Percentiles rank a stretch among this genome's conserved stretches.
phyloP scores from a whole-genome alignment of 1,140 invertebrate species.

The Orius insidiosus region DNA sequence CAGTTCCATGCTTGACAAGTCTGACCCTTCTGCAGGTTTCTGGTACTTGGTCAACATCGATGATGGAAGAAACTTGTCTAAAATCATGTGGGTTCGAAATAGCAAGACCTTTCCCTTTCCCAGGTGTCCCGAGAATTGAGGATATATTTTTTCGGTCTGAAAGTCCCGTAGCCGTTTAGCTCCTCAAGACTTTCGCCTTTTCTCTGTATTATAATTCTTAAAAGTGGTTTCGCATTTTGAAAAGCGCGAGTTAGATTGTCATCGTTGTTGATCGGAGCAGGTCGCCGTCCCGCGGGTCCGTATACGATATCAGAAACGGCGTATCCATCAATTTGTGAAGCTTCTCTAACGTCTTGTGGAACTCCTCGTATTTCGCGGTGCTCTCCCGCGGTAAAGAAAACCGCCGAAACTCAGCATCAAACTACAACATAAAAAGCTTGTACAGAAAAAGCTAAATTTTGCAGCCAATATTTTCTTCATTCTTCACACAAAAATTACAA shows the following conservation, averaged over 20 bases:
- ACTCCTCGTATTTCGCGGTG: conserved; percentile 67
- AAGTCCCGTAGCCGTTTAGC: conserved; percentile 63
- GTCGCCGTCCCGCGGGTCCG: conserved; percentile 88
- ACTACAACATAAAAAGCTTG: too few species aligned
- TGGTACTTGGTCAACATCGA: conserved; percentile 97
- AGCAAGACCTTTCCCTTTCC: conserved; percentile 61
- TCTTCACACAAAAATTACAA: too few species aligned
- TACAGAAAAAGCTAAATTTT: too few species aligned
- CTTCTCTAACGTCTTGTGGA: conserved; percentile 62
- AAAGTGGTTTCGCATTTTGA: conserved; percentile 61
- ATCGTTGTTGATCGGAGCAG: conserved; percentile 97
- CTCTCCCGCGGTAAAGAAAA: conserved; percentile 67
- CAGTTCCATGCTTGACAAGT: conserved; percentile 93
- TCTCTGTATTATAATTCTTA: conserved; percentile 79
- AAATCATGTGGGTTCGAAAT: conserved; percentile 97
- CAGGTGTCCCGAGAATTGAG: conserved; percentile 62
- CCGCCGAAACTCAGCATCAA: conserved; percentile 93
- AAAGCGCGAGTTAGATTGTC: conserved; percentile 83
- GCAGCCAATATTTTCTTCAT: too few species aligned
- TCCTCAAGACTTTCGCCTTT: conserved; percentile 84
- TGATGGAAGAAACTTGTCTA: conserved; percentile 91
- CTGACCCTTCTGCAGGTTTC: conserved; percentile 92
- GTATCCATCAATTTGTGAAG: conserved; percentile 70
- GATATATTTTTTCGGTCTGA: conserved; percentile 69
- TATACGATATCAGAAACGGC: conserved; percentile 86